Percentiles rank a stretch among this genome's conserved stretches.
phyloP scores from a whole-genome alignment of 2,888 invertebrate genomes.

The Anticlea derivata region DNA sequence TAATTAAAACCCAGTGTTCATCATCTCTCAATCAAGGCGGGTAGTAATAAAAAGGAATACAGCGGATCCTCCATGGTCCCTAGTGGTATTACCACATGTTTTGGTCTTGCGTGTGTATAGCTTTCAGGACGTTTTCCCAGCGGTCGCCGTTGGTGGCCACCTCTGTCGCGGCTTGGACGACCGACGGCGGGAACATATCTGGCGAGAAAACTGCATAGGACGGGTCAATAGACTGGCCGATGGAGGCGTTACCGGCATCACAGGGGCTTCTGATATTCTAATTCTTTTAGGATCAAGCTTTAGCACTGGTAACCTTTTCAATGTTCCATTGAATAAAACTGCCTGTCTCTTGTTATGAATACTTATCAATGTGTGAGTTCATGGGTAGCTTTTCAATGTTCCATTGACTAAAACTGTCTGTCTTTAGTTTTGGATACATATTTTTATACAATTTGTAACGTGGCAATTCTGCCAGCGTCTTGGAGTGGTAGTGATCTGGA shows the following conservation, averaged over 20 bases:
- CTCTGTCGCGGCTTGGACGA: slow-evolving; percentile 82
- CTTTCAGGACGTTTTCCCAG: slow-evolving; percentile 86
- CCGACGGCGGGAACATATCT: slow-evolving; percentile 75
- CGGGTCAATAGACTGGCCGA: slow-evolving; percentile 74
- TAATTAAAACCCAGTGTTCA: slow-evolving; percentile 17
- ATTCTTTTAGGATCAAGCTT: too few species aligned
- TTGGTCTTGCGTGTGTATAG: slow-evolving; percentile 80
- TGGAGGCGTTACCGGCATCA: slow-evolving; percentile 10
- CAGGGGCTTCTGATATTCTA: slow-evolving; percentile 28
- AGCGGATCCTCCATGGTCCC: slow-evolving; percentile 66
- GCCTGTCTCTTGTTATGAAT: too few species aligned
- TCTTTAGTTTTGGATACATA: too few species aligned
- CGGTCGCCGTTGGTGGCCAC: slow-evolving; percentile 86
- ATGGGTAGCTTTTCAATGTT: too few species aligned
- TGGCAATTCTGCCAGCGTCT: too few species aligned
- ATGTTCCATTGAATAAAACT: too few species aligned
- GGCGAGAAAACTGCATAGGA: slow-evolving; percentile 83
- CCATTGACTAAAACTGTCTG: not conserved
- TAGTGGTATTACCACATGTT: slow-evolving; percentile 82
- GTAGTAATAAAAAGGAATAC: slow-evolving; percentile 65
- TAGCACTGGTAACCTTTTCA: not conserved
- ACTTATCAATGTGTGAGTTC: too few species aligned
- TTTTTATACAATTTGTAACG: too few species aligned
- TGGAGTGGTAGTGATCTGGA: too few species aligned
- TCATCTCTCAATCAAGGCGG: slow-evolving; percentile 40